These are phyloP conservation scores for Isaurus tuberculatus DNA, from an alignment of 92 coral and sea anemone genomes.

Conservation along the genomic window DNA sequence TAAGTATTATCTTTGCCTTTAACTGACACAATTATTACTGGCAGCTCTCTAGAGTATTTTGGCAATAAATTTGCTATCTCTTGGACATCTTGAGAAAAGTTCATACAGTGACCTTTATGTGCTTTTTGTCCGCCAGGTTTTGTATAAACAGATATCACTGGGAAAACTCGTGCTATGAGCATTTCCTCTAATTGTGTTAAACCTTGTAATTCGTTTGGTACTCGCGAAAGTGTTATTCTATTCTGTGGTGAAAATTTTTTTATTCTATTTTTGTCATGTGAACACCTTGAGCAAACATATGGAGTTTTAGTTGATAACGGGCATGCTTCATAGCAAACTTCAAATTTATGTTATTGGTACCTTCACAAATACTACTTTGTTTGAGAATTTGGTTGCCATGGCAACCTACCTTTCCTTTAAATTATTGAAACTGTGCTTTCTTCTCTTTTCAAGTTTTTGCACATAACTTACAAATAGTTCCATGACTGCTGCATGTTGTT, in stretches of 20 bases:
- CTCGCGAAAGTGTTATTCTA: slow-evolving; percentile 66
- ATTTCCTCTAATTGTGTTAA: no score
- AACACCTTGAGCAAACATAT: slow-evolving; percentile 70
- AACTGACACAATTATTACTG: slow-evolving; percentile 50
- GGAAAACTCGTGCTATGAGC: no score
- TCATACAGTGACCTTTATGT: no score
- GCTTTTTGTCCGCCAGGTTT: no score
- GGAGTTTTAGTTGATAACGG: not conserved
- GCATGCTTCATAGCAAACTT: slow-evolving; percentile 54
- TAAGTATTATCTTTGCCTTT: not conserved
- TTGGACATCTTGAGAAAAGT: no score
- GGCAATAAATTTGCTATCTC: slow-evolving; percentile 57
- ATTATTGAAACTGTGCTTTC: slow-evolving; percentile 17
- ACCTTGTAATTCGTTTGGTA: slow-evolving; percentile 75
- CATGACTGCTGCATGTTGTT: slow-evolving; percentile 2
- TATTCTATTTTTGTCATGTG: slow-evolving; percentile 53
- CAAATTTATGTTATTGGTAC: slow-evolving; percentile 16
- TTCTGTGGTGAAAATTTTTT: slow-evolving; percentile 72
- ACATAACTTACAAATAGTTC: slow-evolving; percentile 24
- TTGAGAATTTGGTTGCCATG: slow-evolving; percentile 28
- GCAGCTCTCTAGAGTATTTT: slow-evolving; percentile 62
- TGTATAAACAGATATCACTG: no score
- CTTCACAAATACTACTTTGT: slow-evolving; percentile 23
- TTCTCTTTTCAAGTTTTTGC: not conserved
- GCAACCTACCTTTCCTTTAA: slow-evolving; percentile 21